These are phyloP conservation scores for Micrastur ruficollis DNA, from an alignment of 2,797 vertebrate species.

Conservation along the genomic window DNA sequence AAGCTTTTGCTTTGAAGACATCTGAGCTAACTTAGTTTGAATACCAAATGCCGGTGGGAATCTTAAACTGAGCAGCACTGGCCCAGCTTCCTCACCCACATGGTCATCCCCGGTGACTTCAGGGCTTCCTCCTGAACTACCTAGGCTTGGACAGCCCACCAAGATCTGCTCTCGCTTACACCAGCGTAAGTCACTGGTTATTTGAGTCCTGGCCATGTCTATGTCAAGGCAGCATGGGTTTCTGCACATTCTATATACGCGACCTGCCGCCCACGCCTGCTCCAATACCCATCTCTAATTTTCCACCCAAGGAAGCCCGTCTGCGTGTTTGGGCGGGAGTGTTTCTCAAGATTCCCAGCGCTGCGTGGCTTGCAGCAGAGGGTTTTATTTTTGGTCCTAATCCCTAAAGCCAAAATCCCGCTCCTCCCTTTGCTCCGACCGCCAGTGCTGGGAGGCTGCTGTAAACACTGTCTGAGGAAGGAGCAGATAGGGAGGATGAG, in stretches of 20 bases:
- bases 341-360: slow-evolving; percentile 17
- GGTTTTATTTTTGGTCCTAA: slow-evolving; percentile 61
- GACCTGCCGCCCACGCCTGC: not conserved
- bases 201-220: not conserved
- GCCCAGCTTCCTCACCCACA: not conserved
- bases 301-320: slow-evolving; percentile 9
- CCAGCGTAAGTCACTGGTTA: not conserved
- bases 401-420: slow-evolving; percentile 39
- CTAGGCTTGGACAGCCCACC: not conserved
- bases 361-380: slow-evolving; percentile 20
- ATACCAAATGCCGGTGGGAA: not conserved
- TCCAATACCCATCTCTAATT: slow-evolving; percentile 27
- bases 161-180: not conserved
- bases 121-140: not conserved
- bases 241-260: not conserved
- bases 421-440: slow-evolving; percentile 28
- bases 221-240: not conserved
- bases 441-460: not conserved
- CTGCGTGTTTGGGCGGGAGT: slow-evolving; percentile 35
- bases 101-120: not conserved
- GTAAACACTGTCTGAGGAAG: slow-evolving; percentile 2
- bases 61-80: not conserved
- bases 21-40: not conserved
- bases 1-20: not conserved
- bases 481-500: not conserved